Percentiles rank a stretch among this genome's conserved stretches.
phyloP scores from a whole-genome alignment of 2,797 vertebrate species.

The Graptemys geographica region DNA sequence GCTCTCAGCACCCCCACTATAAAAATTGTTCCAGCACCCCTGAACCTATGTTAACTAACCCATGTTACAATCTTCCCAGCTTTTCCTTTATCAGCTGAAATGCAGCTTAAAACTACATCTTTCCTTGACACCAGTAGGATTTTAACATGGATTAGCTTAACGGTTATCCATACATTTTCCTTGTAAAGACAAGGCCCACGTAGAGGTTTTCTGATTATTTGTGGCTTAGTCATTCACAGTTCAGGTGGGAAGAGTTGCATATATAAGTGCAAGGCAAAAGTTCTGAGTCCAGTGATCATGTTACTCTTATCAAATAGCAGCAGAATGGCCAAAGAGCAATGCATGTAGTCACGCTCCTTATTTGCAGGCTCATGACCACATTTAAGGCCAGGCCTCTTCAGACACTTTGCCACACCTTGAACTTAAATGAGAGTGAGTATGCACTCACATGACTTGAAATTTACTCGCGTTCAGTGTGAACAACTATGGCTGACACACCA shows the following conservation, averaged over 20 bases:
- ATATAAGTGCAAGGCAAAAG: background rate
- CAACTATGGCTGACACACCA: too few species aligned
- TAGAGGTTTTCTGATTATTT: background rate
- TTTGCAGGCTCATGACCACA: background rate
- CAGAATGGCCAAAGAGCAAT: background rate
- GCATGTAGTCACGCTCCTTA: background rate
- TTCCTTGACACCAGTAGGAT: background rate
- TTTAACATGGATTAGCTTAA: background rate
- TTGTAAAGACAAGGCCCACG: background rate
- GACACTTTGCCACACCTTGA: background rate
- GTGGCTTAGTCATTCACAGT: background rate
- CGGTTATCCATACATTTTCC: background rate
- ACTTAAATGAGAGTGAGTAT: background rate
- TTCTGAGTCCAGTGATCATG: background rate
- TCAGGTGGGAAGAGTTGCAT: background rate
- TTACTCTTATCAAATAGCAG: background rate
- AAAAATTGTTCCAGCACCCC: background rate
- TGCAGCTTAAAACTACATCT: background rate
- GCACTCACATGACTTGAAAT: background rate
- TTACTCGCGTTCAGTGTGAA: background rate
- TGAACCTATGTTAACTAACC: background rate
- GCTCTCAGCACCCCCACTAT: too few species aligned
- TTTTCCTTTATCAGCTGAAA: background rate
- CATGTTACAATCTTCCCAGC: background rate
- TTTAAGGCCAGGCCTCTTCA: background rate